These are phyloP conservation scores for Prinia subflava DNA, from an alignment of 2,113 vertebrate species.

Conservation along the genomic window DNA sequence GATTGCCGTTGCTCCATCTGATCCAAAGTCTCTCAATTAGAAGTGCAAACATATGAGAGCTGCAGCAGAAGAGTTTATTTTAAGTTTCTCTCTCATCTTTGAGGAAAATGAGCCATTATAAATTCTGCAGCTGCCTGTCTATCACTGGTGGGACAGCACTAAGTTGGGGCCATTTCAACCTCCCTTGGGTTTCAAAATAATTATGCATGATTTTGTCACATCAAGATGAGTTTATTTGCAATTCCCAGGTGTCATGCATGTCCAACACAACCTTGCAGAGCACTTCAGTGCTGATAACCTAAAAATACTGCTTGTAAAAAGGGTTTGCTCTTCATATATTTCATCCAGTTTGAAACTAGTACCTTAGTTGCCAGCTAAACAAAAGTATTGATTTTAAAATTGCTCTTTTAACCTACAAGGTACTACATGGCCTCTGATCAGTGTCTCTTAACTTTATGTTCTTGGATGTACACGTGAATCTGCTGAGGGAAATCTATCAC, in stretches of 20 bases:
- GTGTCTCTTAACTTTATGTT: constrained; percentile 50
- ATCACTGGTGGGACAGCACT: constrained; percentile 26
- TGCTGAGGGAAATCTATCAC: constrained; percentile 41
- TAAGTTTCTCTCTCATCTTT: constrained; percentile 17
- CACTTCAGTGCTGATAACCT: not conserved
- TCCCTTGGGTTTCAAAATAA: constrained; percentile 47
- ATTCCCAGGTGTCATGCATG: constrained; percentile 7
- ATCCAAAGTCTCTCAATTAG: not conserved
- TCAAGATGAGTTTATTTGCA: constrained; percentile 64
- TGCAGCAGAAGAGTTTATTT: constrained; percentile 18
- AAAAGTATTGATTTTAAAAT: constrained; percentile 71
- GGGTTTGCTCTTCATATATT: constrained; percentile 30
- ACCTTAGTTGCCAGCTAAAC: constrained; percentile 49
- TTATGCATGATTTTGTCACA: constrained; percentile 57
- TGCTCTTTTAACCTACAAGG: constrained; percentile 68
- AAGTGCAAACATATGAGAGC: not conserved
- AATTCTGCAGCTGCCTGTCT: constrained; percentile 49
- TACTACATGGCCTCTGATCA: constrained; percentile 35
- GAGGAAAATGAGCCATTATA: constrained; percentile 35
- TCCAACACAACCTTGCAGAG: not conserved
- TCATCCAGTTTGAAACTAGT: constrained; percentile 23
- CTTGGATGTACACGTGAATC: constrained; percentile 14
- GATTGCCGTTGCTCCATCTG: not conserved
- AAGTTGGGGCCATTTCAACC: constrained; percentile 36
- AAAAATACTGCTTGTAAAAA: constrained; percentile 1